Conservation (phyloP, 2,797 vertebrate species). For the Sebastiscus tertius region DNA sequence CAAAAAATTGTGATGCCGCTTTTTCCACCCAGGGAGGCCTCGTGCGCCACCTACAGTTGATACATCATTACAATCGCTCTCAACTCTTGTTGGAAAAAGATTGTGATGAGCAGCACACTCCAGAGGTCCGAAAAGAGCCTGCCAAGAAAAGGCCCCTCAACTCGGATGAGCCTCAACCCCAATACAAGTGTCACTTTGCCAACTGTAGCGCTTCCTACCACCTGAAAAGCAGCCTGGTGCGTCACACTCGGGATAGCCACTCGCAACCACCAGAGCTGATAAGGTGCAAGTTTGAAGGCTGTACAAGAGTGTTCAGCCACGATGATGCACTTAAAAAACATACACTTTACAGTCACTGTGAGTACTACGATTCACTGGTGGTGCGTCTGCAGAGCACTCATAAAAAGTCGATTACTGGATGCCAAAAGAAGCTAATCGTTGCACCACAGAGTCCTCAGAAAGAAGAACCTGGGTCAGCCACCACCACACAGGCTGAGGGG, state of each 20-base stretch:
- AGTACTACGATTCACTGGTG: constrained; percentile 90
- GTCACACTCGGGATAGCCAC: constrained; percentile 84
- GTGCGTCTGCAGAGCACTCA: constrained; percentile 88
- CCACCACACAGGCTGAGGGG: constrained; percentile 39
- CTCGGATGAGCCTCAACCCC: constrained; percentile 83
- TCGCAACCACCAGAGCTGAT: constrained; percentile 75
- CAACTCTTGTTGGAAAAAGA: constrained; percentile 93
- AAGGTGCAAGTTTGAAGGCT: constrained; percentile 91
- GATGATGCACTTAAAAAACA: constrained; percentile 90
- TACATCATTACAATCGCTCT: constrained; percentile 94
- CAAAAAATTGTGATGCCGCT: constrained; percentile 92
- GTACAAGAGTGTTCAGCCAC: constrained; percentile 88
- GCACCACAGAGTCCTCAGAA: constrained; percentile 58
- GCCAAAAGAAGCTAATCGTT: constrained; percentile 88
- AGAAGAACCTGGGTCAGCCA: constrained; percentile 52
- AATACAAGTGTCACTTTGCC: constrained; percentile 89
- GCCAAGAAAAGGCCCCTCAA: constrained; percentile 61
- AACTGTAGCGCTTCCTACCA: constrained; percentile 91
- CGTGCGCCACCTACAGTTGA: constrained; percentile 91
- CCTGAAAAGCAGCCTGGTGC: constrained; percentile 91
- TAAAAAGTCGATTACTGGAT: constrained; percentile 84
- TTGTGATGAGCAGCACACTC: constrained; percentile 67
- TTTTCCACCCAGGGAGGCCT: constrained; percentile 94
- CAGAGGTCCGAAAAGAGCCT: constrained; percentile 86
- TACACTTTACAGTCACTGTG: constrained; percentile 87